These are phyloP conservation scores for Sycophila texana DNA, from an alignment of 2,888 invertebrate species.

Conservation along the genomic window DNA sequence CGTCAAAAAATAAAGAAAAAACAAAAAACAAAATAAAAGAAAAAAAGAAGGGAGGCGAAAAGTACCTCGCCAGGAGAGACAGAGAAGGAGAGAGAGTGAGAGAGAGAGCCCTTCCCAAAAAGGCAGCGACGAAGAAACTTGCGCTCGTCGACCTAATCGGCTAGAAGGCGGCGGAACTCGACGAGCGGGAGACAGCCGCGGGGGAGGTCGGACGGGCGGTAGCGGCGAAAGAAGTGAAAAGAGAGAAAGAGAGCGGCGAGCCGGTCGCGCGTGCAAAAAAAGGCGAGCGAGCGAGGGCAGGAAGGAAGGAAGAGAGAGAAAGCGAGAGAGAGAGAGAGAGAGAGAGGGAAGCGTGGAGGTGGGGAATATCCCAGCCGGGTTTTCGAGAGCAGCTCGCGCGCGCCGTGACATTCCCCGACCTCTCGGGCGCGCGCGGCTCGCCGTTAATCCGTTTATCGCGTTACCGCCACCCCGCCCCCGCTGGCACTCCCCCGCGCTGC, in stretches of 20 bases:
- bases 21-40: too few relatives aligned
- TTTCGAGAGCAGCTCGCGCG: slow-evolving; percentile 63
- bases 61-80: too few relatives aligned
- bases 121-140: too few relatives aligned
- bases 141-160: slow-evolving; percentile 32
- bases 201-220: not conserved
- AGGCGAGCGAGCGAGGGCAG: slow-evolving; percentile 32
- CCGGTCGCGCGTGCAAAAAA: too few relatives aligned
- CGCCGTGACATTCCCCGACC: slow-evolving; percentile 68
- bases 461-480: slow-evolving; percentile 70
- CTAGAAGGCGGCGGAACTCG: not conserved
- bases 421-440: slow-evolving; percentile 63
- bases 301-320: slow-evolving; percentile 16
- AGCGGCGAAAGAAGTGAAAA: slow-evolving; percentile 1
- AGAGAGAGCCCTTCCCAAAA: too few relatives aligned
- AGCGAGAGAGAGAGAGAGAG: slow-evolving; percentile 43
- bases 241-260: slow-evolving; percentile 1
- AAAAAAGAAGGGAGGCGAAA: too few relatives aligned
- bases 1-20: too few relatives aligned
- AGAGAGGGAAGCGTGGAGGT: slow-evolving; percentile 29
- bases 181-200: not conserved
- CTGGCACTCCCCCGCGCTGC: slow-evolving; percentile 4
- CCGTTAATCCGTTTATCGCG: slow-evolving; percentile 75
- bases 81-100: too few relatives aligned
- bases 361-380: slow-evolving; percentile 25